A percentile compares a stretch with the other conserved stretches of the same genome.
phyloP scores from a whole-genome alignment of 2,797 vertebrate species.

The Thamnophis elegans region DNA sequence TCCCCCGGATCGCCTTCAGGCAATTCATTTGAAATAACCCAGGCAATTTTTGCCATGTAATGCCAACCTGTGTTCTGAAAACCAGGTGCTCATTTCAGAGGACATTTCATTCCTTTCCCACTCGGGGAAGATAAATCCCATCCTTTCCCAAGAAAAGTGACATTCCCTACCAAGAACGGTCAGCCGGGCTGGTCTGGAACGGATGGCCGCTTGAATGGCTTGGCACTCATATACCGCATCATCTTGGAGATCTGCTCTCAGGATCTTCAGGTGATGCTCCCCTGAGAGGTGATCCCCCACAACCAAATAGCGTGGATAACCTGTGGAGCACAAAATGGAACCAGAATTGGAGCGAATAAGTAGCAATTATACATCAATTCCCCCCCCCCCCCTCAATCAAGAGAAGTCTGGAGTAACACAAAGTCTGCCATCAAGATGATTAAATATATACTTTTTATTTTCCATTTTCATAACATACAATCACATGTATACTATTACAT shows the following conservation, averaged over 20 bases:
- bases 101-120: accelerated
- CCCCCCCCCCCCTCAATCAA: too few species aligned
- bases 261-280: constrained; percentile 92
- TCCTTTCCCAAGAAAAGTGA: accelerated
- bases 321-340: constrained; percentile 62
- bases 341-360: background rate
- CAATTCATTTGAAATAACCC: background rate
- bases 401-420: background rate
- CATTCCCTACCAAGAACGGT: constrained; percentile 89
- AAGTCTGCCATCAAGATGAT: background rate
- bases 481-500: too few species aligned
- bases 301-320: constrained; percentile 94
- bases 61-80: background rate
- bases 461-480: too few species aligned
- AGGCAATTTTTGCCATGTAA: background rate
- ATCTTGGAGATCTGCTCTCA: constrained; percentile 90
- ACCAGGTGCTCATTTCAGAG: accelerated
- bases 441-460: too few species aligned
- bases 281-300: constrained; percentile 91
- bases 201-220: constrained; percentile 93
- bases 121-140: accelerated
- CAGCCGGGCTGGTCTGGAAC: constrained; percentile 91
- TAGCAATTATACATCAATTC: accelerated
- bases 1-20: background rate
- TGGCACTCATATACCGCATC: constrained; percentile 97